A percentile compares a stretch with the other conserved stretches of the same genome.
Conservation (phyloP, 1,140 invertebrate genomes). For the Bombus confusus region DNA sequence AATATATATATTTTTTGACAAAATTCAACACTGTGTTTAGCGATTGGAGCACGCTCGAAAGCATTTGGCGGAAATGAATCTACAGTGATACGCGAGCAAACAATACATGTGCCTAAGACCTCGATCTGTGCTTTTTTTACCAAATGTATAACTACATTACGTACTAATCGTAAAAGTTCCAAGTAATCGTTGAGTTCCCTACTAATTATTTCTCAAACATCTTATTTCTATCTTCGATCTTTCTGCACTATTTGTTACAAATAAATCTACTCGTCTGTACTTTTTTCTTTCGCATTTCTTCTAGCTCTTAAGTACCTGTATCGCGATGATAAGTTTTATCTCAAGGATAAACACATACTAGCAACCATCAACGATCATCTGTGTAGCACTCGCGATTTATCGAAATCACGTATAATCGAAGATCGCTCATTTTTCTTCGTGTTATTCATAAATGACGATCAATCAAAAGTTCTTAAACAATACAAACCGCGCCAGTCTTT, state of each 20-base stretch:
- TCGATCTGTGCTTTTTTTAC: constrained; percentile 45
- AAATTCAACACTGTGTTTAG: constrained; percentile 15
- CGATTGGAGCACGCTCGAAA: constrained; percentile 34
- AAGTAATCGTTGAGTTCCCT: neutral
- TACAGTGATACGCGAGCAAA: neutral
- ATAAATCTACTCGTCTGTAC: neutral
- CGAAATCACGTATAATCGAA: neutral
- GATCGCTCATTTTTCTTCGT: neutral
- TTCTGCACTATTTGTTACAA: neutral
- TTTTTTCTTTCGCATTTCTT: neutral
- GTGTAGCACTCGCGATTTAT: neutral
- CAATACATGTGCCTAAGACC: constrained; percentile 42
- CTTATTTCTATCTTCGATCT: neutral
- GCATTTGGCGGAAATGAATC: constrained; percentile 10
- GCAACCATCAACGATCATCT: neutral
- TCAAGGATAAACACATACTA: neutral
- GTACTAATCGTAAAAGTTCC: neutral
- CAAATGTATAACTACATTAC: constrained; percentile 6
- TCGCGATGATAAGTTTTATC: neutral
- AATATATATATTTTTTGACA: neutral
- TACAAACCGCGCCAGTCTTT: constrained; percentile 14
- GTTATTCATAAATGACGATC: neutral
- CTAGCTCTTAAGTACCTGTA: neutral
- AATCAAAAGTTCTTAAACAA: neutral
- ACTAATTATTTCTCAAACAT: neutral